phyloP scores from a whole-genome alignment of 2,113 vertebrate species.

The Heloderma charlesbogerti region DNA sequence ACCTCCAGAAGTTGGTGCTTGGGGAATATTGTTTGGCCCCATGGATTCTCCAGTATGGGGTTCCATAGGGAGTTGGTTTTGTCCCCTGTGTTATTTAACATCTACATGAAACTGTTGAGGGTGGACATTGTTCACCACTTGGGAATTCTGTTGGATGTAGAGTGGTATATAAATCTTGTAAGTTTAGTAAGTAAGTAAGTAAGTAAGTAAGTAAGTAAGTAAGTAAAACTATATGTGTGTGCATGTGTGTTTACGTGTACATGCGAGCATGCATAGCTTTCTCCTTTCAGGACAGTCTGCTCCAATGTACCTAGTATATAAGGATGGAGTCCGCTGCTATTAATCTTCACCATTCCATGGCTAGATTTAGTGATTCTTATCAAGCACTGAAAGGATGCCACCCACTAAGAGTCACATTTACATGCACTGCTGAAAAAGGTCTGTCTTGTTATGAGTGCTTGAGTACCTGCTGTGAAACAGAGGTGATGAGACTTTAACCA shows the following conservation, averaged over 20 bases:
- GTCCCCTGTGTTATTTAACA: no score
- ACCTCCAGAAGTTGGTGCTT: no score
- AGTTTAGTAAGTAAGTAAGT: no score
- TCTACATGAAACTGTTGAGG: no score
- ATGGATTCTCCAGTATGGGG: no score
- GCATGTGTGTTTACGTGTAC: neutral
- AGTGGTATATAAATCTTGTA: no score
- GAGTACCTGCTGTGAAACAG: conserved; percentile 78
- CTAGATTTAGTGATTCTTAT: conserved; percentile 67
- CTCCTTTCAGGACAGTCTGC: neutral
- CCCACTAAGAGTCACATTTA: conserved; percentile 76
- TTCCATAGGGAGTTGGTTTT: no score
- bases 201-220: no score
- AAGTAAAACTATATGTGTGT: no score
- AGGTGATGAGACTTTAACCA: conserved; percentile 79
- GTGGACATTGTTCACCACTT: no score
- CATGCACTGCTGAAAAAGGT: conserved; percentile 72
- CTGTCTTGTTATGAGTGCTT: conserved; percentile 68
- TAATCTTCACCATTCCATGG: conserved; percentile 32
- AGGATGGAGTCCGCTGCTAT: neutral
- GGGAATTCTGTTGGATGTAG: no score
- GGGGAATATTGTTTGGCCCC: no score
- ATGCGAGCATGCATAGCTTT: neutral
- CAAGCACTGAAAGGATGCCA: conserved; percentile 63
- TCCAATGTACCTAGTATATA: conserved; percentile 22